phyloP scores from a whole-genome alignment of 2,888 invertebrate species.

The Cephus sareptanus region DNA sequence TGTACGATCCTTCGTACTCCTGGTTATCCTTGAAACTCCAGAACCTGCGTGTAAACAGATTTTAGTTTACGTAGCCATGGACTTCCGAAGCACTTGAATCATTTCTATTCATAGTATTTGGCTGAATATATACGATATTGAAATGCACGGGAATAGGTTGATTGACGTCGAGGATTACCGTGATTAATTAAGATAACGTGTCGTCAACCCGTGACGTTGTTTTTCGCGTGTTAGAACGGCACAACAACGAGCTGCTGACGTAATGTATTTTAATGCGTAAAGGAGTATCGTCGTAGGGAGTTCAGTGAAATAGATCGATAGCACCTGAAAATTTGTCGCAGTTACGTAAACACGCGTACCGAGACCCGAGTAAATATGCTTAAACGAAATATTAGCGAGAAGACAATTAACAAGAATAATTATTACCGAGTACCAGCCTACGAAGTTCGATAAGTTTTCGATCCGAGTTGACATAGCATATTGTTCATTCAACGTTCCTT shows the following conservation, averaged over 20 bases:
- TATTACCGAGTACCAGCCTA: not conserved
- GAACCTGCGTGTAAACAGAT: not conserved
- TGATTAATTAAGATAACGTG: not conserved
- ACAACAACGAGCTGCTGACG: not conserved
- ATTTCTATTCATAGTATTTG: not conserved
- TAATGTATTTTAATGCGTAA: not conserved
- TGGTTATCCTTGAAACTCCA: not conserved
- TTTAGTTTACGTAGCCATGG: not conserved
- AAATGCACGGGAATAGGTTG: not conserved
- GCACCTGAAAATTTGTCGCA: not conserved
- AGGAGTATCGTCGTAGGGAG: not conserved
- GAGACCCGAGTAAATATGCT: too few relatives aligned
- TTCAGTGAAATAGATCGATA: not conserved
- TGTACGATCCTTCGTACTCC: not conserved
- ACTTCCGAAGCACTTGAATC: not conserved
- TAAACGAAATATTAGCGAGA: not conserved
- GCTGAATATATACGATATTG: not conserved
- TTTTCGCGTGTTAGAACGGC: not conserved
- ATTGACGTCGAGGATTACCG: not conserved
- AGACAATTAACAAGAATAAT: not conserved
- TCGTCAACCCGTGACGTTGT: not conserved
- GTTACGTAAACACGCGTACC: not conserved
- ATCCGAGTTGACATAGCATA: not conserved
- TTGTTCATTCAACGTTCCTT: not conserved
- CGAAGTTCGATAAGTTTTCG: not conserved